A percentile compares a stretch with the other conserved stretches of the same genome.
Conservation (phyloP, 2,888 invertebrate species). For the Drosophila peninsularis region DNA sequence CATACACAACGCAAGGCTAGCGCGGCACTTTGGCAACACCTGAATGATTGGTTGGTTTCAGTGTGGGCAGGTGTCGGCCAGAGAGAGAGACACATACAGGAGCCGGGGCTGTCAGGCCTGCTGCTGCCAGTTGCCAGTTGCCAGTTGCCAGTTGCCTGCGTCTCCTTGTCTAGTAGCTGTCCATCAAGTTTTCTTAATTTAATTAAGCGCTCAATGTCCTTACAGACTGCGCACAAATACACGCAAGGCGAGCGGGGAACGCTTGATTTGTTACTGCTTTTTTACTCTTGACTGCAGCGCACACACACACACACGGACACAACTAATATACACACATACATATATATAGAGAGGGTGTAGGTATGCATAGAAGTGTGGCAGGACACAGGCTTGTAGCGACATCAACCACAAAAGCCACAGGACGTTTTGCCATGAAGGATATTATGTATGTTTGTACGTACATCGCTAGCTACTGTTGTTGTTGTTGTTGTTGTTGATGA, state of each 20-base stretch:
- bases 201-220: slow-evolving; percentile 81
- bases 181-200: slow-evolving; percentile 77
- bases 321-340: slow-evolving; percentile 4
- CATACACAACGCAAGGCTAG: slow-evolving; percentile 31
- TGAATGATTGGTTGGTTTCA: slow-evolving; percentile 54
- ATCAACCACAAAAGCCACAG: slow-evolving; percentile 75
- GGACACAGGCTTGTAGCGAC: slow-evolving; percentile 59
- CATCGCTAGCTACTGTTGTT: slow-evolving; percentile 12
- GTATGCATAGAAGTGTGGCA: slow-evolving; percentile 8
- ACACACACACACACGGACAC: slow-evolving; percentile 12
- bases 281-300: slow-evolving; percentile 76
- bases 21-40: slow-evolving; percentile 67
- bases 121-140: slow-evolving; percentile 21
- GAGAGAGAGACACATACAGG: neutral
- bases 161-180: slow-evolving; percentile 76
- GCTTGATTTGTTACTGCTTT: slow-evolving; percentile 75
- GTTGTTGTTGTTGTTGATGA: slow-evolving; percentile 12
- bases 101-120: slow-evolving; percentile 22
- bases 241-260: slow-evolving; percentile 49
- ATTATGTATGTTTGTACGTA: slow-evolving; percentile 51
- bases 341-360: slow-evolving; percentile 1
- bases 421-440: slow-evolving; percentile 76
- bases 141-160: slow-evolving; percentile 27
- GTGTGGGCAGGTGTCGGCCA: neutral
- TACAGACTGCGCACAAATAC: slow-evolving; percentile 49